A percentile compares a stretch with the other conserved stretches of the same genome.
phyloP scores from a whole-genome alignment of 2,888 invertebrate genomes.

The Ectemnius cavifrons region DNA sequence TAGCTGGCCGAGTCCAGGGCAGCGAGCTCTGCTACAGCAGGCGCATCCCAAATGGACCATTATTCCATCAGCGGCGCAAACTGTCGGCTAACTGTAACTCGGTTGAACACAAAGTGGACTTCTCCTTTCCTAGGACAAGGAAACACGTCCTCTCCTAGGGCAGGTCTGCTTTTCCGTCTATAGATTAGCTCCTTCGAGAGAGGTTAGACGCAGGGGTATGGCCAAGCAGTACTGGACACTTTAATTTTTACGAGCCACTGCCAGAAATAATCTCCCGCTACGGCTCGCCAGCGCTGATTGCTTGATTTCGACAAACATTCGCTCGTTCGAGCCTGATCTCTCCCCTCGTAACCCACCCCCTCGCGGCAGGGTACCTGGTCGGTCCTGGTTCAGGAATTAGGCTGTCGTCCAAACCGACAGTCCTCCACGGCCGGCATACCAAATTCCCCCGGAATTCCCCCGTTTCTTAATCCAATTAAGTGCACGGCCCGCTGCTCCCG shows the following conservation, averaged over 20 bases:
- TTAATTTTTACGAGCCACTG: slow-evolving; percentile 67
- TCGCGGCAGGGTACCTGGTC: slow-evolving; percentile 40
- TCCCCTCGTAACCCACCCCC: slow-evolving; percentile 21
- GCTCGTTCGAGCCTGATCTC: slow-evolving; percentile 49
- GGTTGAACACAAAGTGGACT: slow-evolving; percentile 61
- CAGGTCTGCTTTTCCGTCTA: too few species aligned
- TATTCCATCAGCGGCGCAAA: slow-evolving; percentile 76
- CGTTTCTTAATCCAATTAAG: slow-evolving; percentile 71
- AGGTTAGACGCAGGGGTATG: slow-evolving; percentile 4
- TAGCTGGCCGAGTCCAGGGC: slow-evolving; percentile 40
- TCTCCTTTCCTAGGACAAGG: slow-evolving; percentile 32
- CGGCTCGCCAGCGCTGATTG: slow-evolving; percentile 66
- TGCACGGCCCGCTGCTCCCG: slow-evolving; percentile 22
- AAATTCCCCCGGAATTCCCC: slow-evolving; percentile 63
- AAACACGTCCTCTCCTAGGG: too few species aligned
- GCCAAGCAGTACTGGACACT: slow-evolving; percentile 41
- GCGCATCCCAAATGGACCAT: slow-evolving; percentile 76
- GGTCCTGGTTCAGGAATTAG: slow-evolving; percentile 61
- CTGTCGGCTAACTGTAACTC: slow-evolving; percentile 75
- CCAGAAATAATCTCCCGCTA: slow-evolving; percentile 66
- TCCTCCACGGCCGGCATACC: slow-evolving; percentile 66
- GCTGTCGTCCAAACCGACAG: slow-evolving; percentile 67
- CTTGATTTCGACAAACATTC: slow-evolving; percentile 74
- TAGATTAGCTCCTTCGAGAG: background rate
- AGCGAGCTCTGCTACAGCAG: slow-evolving; percentile 65